Percentiles rank a stretch among this genome's conserved stretches.
phyloP scores from a whole-genome alignment of 2,797 vertebrate genomes.

The Squalus acanthias region DNA sequence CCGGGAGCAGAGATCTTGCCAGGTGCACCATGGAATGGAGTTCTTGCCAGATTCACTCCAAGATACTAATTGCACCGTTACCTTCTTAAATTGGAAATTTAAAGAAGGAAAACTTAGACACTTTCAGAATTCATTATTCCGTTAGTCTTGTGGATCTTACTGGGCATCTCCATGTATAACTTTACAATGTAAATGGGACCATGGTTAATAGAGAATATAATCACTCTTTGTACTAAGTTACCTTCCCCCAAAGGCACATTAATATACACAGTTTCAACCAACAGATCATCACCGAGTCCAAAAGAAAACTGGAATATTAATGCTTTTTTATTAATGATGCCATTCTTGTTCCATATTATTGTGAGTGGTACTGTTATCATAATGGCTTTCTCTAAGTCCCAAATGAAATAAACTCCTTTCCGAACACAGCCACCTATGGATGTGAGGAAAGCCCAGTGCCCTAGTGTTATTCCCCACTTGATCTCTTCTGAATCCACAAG shows the following conservation, averaged over 20 bases:
- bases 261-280: neutral
- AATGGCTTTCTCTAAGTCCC: neutral
- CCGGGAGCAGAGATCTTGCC: neutral
- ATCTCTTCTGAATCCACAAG: neutral
- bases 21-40: neutral
- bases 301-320: neutral
- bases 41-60: neutral
- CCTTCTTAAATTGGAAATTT: neutral
- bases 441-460: neutral
- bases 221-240: neutral
- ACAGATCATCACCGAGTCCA: neutral
- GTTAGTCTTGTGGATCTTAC: neutral
- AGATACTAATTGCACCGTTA: neutral
- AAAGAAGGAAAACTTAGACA: neutral
- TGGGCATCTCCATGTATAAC: neutral
- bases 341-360: neutral
- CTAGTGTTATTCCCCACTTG: neutral
- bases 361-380: neutral
- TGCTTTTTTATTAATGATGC: neutral
- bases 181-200: neutral
- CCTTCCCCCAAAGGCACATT: neutral
- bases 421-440: neutral
- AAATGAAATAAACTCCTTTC: neutral
- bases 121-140: neutral
- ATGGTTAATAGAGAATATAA: neutral